These are phyloP conservation scores for Scyliorhinus canicula DNA, from an alignment of 2,797 vertebrate species.

Conservation along the genomic window DNA sequence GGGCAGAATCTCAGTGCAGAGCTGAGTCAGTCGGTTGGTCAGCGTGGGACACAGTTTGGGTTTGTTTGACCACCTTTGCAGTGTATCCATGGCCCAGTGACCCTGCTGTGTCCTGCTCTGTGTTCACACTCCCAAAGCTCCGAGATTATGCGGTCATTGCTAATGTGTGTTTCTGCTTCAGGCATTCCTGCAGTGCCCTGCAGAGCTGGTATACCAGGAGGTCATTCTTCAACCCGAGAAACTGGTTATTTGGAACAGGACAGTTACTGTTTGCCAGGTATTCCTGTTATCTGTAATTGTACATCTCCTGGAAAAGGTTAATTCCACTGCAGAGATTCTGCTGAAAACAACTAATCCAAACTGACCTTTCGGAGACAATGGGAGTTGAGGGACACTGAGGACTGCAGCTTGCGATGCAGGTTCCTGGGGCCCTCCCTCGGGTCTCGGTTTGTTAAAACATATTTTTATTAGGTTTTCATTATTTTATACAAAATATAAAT, in stretches of 20 bases:
- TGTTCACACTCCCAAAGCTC: neutral
- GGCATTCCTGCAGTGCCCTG: constrained; percentile 84
- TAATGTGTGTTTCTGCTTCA: constrained; percentile 45
- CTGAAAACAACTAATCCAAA: neutral
- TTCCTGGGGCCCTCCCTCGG: neutral
- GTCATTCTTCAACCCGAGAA: constrained; percentile 91
- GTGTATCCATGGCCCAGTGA: neutral
- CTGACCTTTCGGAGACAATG: neutral
- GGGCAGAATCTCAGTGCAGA: too few species aligned
- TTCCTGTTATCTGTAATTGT: neutral
- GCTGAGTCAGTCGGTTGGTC: too few species aligned
- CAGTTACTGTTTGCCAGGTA: constrained; percentile 83
- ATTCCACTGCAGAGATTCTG: neutral
- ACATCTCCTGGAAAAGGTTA: neutral
- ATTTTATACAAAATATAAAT: too few species aligned
- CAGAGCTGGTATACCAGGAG: constrained; percentile 89
- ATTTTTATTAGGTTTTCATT: too few species aligned
- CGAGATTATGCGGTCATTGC: neutral
- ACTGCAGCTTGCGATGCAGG: neutral
- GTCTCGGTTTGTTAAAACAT: neutral
- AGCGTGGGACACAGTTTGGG: neutral
- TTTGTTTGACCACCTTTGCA: neutral
- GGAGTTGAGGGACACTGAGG: neutral
- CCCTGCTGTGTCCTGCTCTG: neutral
- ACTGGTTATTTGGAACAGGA: constrained; percentile 92